Percentiles rank a stretch among this genome's conserved stretches.
These are phyloP conservation scores for Brachystomella parvula DNA, from an alignment of 1,140 invertebrate genomes.

Conservation along the genomic window DNA sequence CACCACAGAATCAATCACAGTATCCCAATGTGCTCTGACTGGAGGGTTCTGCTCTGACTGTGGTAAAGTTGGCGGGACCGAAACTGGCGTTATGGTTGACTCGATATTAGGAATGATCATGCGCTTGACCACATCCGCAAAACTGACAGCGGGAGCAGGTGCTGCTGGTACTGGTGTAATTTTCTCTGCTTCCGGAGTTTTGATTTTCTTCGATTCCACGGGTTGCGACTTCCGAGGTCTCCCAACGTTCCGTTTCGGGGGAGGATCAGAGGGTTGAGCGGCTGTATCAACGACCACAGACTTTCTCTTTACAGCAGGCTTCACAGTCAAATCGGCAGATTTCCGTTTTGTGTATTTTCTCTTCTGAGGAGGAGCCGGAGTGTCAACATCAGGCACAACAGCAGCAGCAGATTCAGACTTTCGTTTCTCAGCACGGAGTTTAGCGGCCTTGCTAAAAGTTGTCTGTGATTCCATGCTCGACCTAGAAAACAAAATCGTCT, in stretches of 20 bases:
- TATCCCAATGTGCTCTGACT: background rate
- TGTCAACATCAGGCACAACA: too few relatives aligned
- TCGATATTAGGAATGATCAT: background rate
- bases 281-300: too few relatives aligned
- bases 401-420: background rate
- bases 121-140: background rate
- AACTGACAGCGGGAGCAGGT: too few relatives aligned
- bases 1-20: background rate
- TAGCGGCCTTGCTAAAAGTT: constrained; percentile 26
- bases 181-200: too few relatives aligned
- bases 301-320: too few relatives aligned
- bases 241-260: too few relatives aligned
- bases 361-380: constrained; percentile 1
- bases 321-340: too few relatives aligned
- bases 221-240: too few relatives aligned
- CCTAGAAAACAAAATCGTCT: background rate
- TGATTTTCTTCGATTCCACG: too few relatives aligned
- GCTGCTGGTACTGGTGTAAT: too few relatives aligned
- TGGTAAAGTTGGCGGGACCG: background rate
- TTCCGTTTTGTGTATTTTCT: constrained; percentile 2
- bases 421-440: background rate
- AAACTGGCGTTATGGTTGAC: background rate
- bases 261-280: too few relatives aligned
- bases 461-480: constrained; percentile 37
- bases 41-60: too few relatives aligned